Conservation (phyloP, 1,140 invertebrate genomes). For the Euborellia annulipes region DNA sequence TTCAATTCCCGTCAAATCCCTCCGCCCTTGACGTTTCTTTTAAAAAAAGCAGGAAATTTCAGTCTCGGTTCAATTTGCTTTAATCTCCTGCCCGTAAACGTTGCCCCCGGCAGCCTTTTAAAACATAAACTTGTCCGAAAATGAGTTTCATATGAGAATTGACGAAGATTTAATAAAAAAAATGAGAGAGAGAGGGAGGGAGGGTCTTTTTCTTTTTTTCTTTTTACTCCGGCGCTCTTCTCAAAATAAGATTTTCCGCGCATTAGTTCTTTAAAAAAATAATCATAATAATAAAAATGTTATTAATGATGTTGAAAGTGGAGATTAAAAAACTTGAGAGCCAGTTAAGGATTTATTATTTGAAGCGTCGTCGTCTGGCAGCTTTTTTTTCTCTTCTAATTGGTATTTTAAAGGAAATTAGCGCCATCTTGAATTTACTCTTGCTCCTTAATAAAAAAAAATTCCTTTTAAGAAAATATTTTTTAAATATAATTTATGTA, state of each 20-base stretch:
- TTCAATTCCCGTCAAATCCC: slow-evolving; percentile 10
- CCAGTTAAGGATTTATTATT: no score
- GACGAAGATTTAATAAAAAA: slow-evolving; percentile 14
- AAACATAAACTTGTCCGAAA: slow-evolving; percentile 14
- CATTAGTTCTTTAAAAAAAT: no score
- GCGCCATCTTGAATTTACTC: no score
- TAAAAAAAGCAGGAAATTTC: slow-evolving; percentile 13
- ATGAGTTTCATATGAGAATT: slow-evolving; percentile 17
- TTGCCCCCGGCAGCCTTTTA: slow-evolving; percentile 14
- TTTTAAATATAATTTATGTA: no score
- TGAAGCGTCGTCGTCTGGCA: no score
- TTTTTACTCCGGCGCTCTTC: slow-evolving; percentile 27
- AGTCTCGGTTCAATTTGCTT: slow-evolving; percentile 14
- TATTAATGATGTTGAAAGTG: no score
- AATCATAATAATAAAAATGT: no score
- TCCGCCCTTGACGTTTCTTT: slow-evolving; percentile 9
- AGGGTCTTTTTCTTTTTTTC: slow-evolving; percentile 34
- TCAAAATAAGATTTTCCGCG: not conserved
- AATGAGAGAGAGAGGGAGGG: slow-evolving; percentile 22
- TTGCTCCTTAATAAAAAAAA: no score
- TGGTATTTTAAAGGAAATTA: no score
- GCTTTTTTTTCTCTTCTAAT: no score
- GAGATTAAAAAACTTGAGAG: no score
- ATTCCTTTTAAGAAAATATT: no score
- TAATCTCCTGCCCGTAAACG: slow-evolving; percentile 12